These are phyloP conservation scores for Herpailurus yagouaroundi DNA, from an alignment of 2,113 vertebrate genomes.

Conservation along the genomic window DNA sequence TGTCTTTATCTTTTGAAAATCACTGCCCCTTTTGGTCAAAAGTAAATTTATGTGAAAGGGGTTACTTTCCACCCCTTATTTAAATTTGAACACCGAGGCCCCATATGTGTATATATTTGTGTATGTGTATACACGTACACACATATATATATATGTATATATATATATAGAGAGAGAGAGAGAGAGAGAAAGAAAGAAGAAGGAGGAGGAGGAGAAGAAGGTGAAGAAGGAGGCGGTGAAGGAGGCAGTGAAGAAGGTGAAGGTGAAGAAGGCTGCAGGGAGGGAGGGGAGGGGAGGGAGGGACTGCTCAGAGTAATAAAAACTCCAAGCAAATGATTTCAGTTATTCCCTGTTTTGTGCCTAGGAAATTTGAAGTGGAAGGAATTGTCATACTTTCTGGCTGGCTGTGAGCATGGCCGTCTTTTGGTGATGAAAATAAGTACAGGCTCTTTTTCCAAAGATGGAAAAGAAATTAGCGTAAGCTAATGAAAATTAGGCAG, in stretches of 20 bases:
- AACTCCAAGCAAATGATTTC: background rate
- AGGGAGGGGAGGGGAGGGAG: background rate
- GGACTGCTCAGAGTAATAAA: background rate
- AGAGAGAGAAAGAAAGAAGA: fast-evolving
- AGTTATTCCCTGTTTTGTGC: background rate
- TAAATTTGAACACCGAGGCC: background rate
- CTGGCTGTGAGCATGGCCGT: background rate
- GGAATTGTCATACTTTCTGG: background rate
- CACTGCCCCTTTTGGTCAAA: background rate
- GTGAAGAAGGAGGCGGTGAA: too few species aligned
- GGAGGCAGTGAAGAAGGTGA: too few species aligned
- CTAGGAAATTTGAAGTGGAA: background rate
- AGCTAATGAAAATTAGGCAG: conserved; percentile 53
- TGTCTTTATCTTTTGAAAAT: background rate
- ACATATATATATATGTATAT: background rate
- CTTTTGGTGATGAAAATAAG: background rate
- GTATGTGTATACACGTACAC: too few species aligned
- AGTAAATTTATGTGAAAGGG: background rate
- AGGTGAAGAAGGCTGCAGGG: too few species aligned
- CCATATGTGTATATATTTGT: background rate
- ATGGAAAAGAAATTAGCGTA: conserved; percentile 32
- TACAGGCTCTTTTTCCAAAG: background rate
- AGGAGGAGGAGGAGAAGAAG: too few species aligned
- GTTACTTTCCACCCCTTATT: background rate
- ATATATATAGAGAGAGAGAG: background rate